Evolutionary conservation across 2,113 vertebrate species (phyloP).

Genomic region (Dromas ardeola): DNA sequence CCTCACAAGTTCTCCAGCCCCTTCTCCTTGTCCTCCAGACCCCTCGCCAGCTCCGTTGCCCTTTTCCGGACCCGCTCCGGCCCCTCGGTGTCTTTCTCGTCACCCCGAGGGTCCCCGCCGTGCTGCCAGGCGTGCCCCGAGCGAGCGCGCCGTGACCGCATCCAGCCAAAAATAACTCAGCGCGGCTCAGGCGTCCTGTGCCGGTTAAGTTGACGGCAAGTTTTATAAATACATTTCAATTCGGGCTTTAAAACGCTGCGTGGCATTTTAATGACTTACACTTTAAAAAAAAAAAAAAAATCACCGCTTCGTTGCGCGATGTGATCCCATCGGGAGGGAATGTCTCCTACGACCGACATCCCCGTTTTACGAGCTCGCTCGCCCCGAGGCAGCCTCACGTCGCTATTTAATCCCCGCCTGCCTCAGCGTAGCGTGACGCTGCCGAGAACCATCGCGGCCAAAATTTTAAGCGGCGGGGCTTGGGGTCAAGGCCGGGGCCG

Average conservation of each 20-base stretch:
- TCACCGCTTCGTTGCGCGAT: background rate
- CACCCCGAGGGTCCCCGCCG: background rate
- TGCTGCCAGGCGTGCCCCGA: background rate
- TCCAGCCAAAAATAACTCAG: background rate
- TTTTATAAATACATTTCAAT: background rate
- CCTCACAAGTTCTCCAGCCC: too few relatives aligned
- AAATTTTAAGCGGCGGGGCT: background rate
- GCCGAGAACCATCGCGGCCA: too few relatives aligned
- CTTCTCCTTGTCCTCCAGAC: background rate
- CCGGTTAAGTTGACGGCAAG: background rate
- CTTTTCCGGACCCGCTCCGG: background rate
- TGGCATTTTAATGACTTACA: background rate
- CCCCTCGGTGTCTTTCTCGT: rapidly evolving
- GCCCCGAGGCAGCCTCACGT: background rate
- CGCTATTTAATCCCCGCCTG: background rate
- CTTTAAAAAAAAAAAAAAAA: background rate
- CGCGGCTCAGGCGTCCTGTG: background rate
- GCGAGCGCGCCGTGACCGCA: background rate
- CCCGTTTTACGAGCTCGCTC: background rate
- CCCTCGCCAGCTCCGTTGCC: background rate
- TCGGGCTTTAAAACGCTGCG: background rate
- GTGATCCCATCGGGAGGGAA: background rate
- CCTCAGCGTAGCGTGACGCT: background rate
- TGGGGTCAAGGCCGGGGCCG: background rate
- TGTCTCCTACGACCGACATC: background rate